Percentiles rank a stretch among this genome's conserved stretches.
phyloP scores from a whole-genome alignment of 2,888 invertebrate genomes.

The Rutpela maculata region DNA sequence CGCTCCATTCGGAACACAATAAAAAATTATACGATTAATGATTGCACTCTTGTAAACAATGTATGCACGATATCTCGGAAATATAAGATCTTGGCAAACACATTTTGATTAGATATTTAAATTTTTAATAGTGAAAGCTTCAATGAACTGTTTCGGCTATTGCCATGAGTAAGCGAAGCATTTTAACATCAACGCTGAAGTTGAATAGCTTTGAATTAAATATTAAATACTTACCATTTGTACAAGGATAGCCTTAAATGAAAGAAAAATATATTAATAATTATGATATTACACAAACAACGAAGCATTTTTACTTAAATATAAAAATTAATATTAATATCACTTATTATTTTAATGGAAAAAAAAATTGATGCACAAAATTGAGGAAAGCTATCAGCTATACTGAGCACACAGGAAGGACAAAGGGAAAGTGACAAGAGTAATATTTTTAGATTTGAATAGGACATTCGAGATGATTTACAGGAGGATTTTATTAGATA shows the following conservation, averaged over 20 bases:
- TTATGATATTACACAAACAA: conserved; percentile 27
- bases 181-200: background rate
- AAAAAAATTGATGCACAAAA: no score
- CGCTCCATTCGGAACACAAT: background rate
- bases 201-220: conserved; percentile 13
- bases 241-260: conserved; percentile 59
- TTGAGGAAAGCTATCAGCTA: no score
- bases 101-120: background rate
- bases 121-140: background rate
- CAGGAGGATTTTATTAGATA: no score
- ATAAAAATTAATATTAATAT: background rate
- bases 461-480: no score
- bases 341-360: no score
- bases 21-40: background rate
- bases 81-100: background rate
- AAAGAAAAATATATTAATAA: conserved; percentile 55
- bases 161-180: background rate
- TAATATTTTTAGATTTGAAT: no score
- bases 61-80: background rate
- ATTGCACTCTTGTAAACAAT: background rate
- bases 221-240: conserved; percentile 56
- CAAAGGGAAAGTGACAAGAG: no score
- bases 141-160: background rate
- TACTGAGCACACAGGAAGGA: no score
- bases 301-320: background rate